These are phyloP conservation scores for Phengaris alcon DNA, from an alignment of 2,888 invertebrate species.

Conservation along the genomic window DNA sequence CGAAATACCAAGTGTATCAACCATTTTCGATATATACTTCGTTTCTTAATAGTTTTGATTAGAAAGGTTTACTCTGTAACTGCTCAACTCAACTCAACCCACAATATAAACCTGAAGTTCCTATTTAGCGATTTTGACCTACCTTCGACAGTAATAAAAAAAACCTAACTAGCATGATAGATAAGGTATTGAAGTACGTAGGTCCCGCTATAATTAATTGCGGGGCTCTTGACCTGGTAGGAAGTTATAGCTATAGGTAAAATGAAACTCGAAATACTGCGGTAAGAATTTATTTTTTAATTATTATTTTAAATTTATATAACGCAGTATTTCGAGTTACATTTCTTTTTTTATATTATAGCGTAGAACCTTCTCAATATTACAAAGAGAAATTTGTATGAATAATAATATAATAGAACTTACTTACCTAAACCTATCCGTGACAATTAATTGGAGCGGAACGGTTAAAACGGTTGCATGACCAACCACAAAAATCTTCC, in stretches of 20 bases:
- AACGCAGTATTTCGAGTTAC: no score
- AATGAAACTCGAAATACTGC: conserved; percentile 4
- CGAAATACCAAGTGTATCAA: conserved; percentile 20
- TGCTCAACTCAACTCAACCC: no score
- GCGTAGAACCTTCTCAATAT: not conserved
- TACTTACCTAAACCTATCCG: not conserved
- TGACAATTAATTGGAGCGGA: no score
- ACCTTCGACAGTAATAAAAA: no score
- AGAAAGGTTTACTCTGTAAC: not conserved
- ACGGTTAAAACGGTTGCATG: no score
- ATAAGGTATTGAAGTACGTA: not conserved
- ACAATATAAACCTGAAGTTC: no score
- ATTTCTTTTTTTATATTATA: not conserved
- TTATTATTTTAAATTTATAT: no score
- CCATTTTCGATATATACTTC: conserved; percentile 4
- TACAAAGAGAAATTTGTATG: not conserved
- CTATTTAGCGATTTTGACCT: not conserved
- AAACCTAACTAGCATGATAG: not conserved
- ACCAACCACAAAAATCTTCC: no score
- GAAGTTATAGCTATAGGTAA: not conserved
- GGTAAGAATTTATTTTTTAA: no score
- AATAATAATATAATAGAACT: not conserved
- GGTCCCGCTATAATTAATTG: not conserved
- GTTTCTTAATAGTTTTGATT: not conserved
- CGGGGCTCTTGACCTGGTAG: not conserved